phyloP scores from a whole-genome alignment of 2,888 invertebrate species.

The Acleris holmiana region DNA sequence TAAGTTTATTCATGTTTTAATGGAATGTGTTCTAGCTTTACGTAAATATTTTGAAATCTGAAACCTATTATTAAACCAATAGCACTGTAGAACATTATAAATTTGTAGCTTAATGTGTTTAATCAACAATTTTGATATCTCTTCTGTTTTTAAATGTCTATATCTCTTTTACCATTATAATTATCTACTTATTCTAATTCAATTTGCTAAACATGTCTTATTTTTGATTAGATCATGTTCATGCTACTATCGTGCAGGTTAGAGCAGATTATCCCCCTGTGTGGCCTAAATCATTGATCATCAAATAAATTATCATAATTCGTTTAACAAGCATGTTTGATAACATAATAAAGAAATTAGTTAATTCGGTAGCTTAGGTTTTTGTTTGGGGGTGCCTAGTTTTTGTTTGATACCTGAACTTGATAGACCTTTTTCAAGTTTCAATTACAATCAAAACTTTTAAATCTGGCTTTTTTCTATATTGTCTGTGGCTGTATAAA shows the following conservation, averaged over 20 bases:
- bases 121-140: too few species aligned
- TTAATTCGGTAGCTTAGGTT: constrained; percentile 41
- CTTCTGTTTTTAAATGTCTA: too few species aligned
- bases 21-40: too few species aligned
- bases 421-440: not conserved
- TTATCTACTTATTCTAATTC: constrained; percentile 13
- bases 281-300: constrained; percentile 51
- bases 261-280: constrained; percentile 43
- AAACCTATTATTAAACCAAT: too few species aligned
- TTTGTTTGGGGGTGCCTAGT: constrained; percentile 11
- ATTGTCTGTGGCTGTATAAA: not conserved
- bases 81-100: too few species aligned
- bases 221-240: constrained; percentile 25
- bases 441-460: too few species aligned
- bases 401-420: constrained; percentile 9
- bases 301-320: constrained; percentile 52
- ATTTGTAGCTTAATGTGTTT: too few species aligned
- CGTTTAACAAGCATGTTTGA: constrained; percentile 46
- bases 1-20: too few species aligned
- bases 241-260: constrained; percentile 11
- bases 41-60: too few species aligned
- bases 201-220: constrained; percentile 24
- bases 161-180: not conserved
- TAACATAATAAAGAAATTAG: constrained; percentile 48
- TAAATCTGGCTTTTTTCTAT: too few species aligned